Conservation (phyloP, 1,140 invertebrate species). For the Cardiocondyla obscurior region DNA sequence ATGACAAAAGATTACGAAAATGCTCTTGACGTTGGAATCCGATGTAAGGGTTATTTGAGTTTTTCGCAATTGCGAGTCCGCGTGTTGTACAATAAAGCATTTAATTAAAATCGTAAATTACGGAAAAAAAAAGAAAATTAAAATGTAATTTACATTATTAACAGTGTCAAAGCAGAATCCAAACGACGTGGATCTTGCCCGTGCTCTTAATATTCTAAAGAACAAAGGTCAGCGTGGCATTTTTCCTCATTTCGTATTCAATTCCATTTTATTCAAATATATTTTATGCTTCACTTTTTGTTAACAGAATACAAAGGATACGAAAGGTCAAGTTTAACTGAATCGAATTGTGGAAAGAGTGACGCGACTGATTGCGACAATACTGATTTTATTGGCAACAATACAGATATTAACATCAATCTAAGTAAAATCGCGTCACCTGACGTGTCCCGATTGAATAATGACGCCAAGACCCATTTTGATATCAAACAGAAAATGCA, state of each 20-base stretch:
- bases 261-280: neutral
- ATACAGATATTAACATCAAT: neutral
- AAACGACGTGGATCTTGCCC: neutral
- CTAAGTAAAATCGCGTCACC: neutral
- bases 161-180: neutral
- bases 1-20: slow-evolving; percentile 49
- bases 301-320: neutral
- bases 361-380: neutral
- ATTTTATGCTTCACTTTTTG: neutral
- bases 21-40: neutral
- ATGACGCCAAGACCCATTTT: neutral
- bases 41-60: neutral
- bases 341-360: neutral
- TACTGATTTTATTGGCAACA: neutral
- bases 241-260: slow-evolving; percentile 11
- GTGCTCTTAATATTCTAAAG: slow-evolving; percentile 10
- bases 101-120: neutral
- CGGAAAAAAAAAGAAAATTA: neutral
- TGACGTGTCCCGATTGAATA: neutral
- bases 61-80: neutral
- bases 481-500: slow-evolving; percentile 53
- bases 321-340: neutral
- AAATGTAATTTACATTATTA: slow-evolving; percentile 1
- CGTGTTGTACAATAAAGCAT: neutral
- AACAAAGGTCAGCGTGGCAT: neutral